phyloP scores from a whole-genome alignment of 1,140 invertebrate species.

The Penaeus chinensis region DNA sequence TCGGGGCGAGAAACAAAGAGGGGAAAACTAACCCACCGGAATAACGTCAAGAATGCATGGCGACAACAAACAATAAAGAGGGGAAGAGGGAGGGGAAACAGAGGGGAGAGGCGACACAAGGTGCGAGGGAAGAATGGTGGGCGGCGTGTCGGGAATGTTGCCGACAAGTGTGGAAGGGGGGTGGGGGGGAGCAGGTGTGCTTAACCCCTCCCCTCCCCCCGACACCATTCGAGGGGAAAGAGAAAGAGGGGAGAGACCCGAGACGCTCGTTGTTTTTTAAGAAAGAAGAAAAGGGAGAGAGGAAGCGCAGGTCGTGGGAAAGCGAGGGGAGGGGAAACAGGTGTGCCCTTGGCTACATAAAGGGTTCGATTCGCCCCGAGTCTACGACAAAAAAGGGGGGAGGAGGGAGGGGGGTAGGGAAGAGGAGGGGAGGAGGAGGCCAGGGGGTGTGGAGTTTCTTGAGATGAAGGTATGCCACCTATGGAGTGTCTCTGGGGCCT shows the following conservation, averaged over 20 bases:
- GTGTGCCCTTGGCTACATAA: not conserved
- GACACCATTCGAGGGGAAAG: not conserved
- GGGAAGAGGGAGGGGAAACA: not conserved
- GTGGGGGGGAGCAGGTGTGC: not conserved
- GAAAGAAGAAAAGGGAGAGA: too few species aligned
- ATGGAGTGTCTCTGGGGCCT: too few species aligned
- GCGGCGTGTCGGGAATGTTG: not conserved
- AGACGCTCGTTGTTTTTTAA: not conserved
- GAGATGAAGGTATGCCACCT: too few species aligned
- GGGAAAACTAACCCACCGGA: not conserved
- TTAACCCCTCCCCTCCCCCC: conserved; percentile 3
- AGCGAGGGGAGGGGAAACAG: not conserved
- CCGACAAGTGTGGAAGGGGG: not conserved
- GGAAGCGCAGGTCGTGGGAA: not conserved
- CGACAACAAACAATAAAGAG: conserved; percentile 14
- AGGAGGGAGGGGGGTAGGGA: too few species aligned
- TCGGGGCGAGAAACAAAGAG: not conserved
- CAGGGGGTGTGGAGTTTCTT: too few species aligned
- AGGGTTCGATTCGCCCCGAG: too few species aligned
- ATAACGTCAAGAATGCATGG: not conserved
- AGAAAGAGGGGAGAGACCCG: not conserved
- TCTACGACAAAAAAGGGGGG: too few species aligned
- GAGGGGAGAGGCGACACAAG: conserved; percentile 7
- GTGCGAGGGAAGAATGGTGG: not conserved
- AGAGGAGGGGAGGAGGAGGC: too few species aligned